Evolutionary conservation across 2,888 invertebrate genomes (phyloP), one percentile per base, ranked within the genome.

Genomic region (Melinaea menophilus): DNA sequence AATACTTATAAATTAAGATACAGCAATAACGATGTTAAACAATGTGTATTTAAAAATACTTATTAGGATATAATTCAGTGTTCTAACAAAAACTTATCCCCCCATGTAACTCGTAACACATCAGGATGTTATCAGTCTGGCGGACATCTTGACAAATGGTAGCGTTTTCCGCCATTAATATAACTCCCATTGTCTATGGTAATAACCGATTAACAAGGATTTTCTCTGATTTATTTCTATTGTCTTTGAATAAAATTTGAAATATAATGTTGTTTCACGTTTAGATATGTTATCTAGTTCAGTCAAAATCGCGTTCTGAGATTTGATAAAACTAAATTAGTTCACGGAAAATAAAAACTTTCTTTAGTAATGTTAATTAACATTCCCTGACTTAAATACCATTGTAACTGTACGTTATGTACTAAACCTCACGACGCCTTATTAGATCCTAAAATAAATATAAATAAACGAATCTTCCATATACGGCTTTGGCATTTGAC

Each of bases 401-500:
- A 45, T 55, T 59, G 33, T 55, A 59, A 54, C 59, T 41, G 59
- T 59, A 59, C 54, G 9, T 54, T 41, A 7, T 2, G 11, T 55
- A 34, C 59, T 48, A 31, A 57, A 57, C 35, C 57, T 31, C 59
- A 59, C 48, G 12, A 1, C 7, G 55, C 1, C 4, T 0, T 0
- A 2, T 34, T 59, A 64, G 55, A 51, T 33, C 59, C 34, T 33
- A 64, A 47, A 22, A 31, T 64, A 9, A 22, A 47, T 34, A 55
- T 58, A 22, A 47, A 9, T 56, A 45, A 33, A 54, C 41, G 58
- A 41, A 34, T 51, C 46, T 45, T 48, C 65, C 65, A 51, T 67
- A 70, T 61, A 69, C 51, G 69, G 70, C 48, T 58, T 56, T 46
- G 68, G 64, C 61, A 68, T 70, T 65, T 68, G 68, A 69, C 70